Conservation (phyloP, 37 sponge, comb jelly and placozoan genomes). For the Aplysina aerophoba region DNA sequence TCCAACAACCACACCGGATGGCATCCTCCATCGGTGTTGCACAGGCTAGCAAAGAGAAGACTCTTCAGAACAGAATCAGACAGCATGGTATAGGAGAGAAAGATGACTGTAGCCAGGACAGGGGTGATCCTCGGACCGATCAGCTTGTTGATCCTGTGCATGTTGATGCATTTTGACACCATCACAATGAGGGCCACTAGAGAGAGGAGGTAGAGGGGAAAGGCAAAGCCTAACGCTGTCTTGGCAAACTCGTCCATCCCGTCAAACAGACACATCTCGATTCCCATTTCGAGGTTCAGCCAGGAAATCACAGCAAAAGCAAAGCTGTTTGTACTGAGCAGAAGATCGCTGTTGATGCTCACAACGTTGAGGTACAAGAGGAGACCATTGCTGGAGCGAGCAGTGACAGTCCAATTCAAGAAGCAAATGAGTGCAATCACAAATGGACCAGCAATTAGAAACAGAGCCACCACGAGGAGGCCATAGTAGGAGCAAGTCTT, state of each 20-base stretch:
- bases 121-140: constrained; percentile 28
- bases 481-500: neutral
- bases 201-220: constrained; percentile 52
- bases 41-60: neutral
- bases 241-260: constrained; percentile 38
- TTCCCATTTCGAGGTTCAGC: constrained; percentile 44
- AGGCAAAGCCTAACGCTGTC: constrained; percentile 34
- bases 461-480: neutral
- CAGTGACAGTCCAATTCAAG: constrained; percentile 37
- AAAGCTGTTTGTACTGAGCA: neutral
- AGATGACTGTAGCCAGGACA: constrained; percentile 39
- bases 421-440: constrained; percentile 29
- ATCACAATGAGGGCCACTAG: constrained; percentile 19
- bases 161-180: neutral
- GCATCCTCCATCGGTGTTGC: neutral
- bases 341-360: constrained; percentile 21
- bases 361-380: constrained; percentile 59
- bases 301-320: constrained; percentile 22
- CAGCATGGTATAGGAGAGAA: constrained; percentile 36
- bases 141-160: constrained; percentile 10
- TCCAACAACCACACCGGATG: constrained; percentile 34
- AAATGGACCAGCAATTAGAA: constrained; percentile 34
- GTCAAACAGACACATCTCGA: constrained; percentile 46
- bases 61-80: neutral
- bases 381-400: constrained; percentile 45